Percentiles rank a stretch among this genome's conserved stretches.
phyloP scores from a whole-genome alignment of 2,113 vertebrate genomes.

The Oxyura jamaicensis region DNA sequence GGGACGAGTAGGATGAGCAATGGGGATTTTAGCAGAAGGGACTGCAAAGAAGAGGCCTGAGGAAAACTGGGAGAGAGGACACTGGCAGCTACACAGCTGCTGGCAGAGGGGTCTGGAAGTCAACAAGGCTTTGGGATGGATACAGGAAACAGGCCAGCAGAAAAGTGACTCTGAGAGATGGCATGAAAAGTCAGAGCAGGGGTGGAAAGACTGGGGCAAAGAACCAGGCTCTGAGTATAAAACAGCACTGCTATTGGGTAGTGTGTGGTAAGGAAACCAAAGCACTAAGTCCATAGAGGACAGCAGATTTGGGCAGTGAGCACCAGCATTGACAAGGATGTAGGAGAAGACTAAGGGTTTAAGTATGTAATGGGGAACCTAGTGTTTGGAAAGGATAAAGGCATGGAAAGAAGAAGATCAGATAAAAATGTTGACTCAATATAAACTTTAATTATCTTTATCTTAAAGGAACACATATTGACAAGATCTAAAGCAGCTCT shows the following conservation, averaged over 20 bases:
- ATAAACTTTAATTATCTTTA: conserved; percentile 4
- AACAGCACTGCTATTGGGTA: not conserved
- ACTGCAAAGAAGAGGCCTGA: not conserved
- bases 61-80: not conserved
- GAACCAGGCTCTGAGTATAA: not conserved
- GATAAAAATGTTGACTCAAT: not conserved
- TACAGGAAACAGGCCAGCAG: too few species aligned
- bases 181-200: not conserved
- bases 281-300: not conserved
- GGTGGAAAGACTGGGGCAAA: not conserved
- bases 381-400: not conserved
- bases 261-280: not conserved
- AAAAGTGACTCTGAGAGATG: not conserved
- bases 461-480: conserved; percentile 7
- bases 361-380: not conserved
- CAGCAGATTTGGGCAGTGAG: not conserved
- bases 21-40: not conserved
- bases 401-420: not conserved
- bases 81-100: not conserved
- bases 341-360: not conserved
- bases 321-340: fast-evolving
- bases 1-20: not conserved
- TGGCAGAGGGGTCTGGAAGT: not conserved
- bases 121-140: not conserved
- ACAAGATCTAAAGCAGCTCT: not conserved